Base-by-base conservation (phyloP, 2,113 vertebrate genomes). In the Crotophaga sulcirostris region DNA sequence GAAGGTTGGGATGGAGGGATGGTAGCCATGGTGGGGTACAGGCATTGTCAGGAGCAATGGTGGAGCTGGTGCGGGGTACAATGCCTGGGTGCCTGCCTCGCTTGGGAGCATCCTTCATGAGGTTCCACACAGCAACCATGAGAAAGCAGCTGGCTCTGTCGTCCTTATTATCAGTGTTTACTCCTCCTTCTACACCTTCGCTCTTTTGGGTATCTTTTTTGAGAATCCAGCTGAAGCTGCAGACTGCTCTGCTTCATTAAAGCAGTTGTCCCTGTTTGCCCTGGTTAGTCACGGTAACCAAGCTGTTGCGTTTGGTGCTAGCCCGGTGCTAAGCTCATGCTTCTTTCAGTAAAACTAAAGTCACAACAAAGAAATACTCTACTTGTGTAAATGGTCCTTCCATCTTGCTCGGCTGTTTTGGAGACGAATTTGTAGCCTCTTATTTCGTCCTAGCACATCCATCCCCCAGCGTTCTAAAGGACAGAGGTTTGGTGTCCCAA, bases 361-460 rank as follows among this genome's bases (percentile, higher is more conserved):
- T 68, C 49, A 3, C n/a, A 52, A 13, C 23, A 63, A 28, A n/a
- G 20, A 51, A 74, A 25, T 14, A 56, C 45, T 91, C 73, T 56
- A 4, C 38, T 34, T 38, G 26, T 47, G 31, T 29, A 16, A 67
- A 52, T 18, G 19, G 14, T 45, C 38, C 26, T 51, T 76, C 49
- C 66, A 28, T 58, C 55, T 80, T 36, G 23, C 82, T 28, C 0
- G 14, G 58, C n/a, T 49, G 72, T 55, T 64, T 66, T 44, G 56
- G 54, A 70, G 51, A 38, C 3, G 38, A n/a, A 58, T 68, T 67
- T 66, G 69, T 33, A 40, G 67, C 70, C 51, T 63, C n/a, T 45
- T 1, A 1, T 58, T 85, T 38, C 0, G 0, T 62, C 67, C 52
- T 42, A 26, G 56, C 0, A 0, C 54, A 38, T 44, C 28, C 73